Base-by-base conservation (phyloP, 2,888 invertebrate species). In the Stramonita haemastoma region DNA sequence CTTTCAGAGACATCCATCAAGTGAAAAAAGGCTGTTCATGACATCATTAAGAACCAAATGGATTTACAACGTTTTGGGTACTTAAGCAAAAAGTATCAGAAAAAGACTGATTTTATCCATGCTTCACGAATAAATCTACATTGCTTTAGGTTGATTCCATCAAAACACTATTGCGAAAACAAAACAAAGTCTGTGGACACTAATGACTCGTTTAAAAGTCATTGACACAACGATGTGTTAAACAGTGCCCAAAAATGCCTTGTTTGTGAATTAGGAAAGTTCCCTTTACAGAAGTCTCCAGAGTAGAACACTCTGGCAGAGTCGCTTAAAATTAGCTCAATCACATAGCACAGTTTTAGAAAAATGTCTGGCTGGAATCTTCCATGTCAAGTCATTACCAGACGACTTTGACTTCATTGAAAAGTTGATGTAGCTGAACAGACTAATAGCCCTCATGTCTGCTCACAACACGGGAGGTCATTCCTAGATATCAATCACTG, bases 311-410 rank as follows among this genome's bases (percentile, higher is more conserved):
- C 57, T 34, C 13, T 15, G 84, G 57, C n/a, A 84, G 46, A 15
- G 36, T 84, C 29, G 8, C 13, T n/a, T 57, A 32, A 66, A 86
- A 86, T 86, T 86, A 70, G 86, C 86, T 66, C 60, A 66, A 86
- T 86, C 26, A 86, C n/a, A 32, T 36, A n/a, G 70, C 86, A 86
- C 26, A 26, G 86, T 70, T 70, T 66, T 32, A 34, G 29, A 34
- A 56, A 17, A 19, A 66, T 66, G 15, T 70, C 34, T 26, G 17
- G 26, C 29, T 84, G 84, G 56, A 84, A 56, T 32, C 73, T n/a
- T 73, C n/a, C 11, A 32, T 29, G 85, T 60, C 85, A 85, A 57
- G 57, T 4, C 29, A 32, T 46, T 8, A 15, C 19, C 36, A 26
- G 36, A 81, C 36, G 46, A 46, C 46, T 46, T 46, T 46, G 46